Percentiles rank a stretch among this genome's conserved stretches.
Conservation (phyloP, 1,140 invertebrate genomes). For the Drosophila orena region DNA sequence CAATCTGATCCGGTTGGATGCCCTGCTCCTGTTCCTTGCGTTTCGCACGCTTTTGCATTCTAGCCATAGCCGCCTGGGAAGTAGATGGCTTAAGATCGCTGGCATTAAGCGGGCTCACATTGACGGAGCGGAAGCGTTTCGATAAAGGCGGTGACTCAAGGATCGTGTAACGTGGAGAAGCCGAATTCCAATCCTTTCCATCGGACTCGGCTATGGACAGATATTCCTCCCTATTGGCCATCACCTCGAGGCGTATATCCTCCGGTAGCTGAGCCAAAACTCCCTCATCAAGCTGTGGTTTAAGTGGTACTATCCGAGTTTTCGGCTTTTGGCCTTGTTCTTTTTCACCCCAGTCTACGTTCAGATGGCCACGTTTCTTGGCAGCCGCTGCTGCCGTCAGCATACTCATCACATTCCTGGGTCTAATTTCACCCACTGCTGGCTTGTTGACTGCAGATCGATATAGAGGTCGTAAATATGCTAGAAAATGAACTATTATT, state of each 20-base stretch:
- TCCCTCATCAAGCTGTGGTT: conserved; percentile 85
- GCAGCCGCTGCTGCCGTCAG: background rate
- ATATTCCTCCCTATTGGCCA: conserved; percentile 67
- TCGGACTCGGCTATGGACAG: conserved; percentile 10
- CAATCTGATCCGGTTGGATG: conserved; percentile 45
- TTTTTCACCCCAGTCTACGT: background rate
- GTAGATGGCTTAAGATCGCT: conserved; percentile 70
- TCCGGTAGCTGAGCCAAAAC: conserved; percentile 87
- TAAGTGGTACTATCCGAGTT: fast-evolving
- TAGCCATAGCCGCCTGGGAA: conserved; percentile 42
- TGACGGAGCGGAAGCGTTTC: too few relatives aligned
- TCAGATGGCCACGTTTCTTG: background rate
- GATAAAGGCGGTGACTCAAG: background rate
- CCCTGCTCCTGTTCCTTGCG: background rate
- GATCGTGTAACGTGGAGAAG: background rate
- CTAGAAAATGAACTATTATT: background rate
- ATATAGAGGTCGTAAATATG: background rate
- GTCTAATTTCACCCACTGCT: background rate
- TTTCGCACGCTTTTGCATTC: background rate
- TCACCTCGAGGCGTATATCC: conserved; percentile 88
- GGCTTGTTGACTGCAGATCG: background rate
- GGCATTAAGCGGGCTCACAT: conserved; percentile 30
- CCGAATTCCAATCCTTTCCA: background rate
- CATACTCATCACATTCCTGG: background rate
- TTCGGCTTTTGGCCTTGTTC: background rate